Evolutionary conservation across 2,888 invertebrate genomes (phyloP), one percentile per base, ranked within the genome.

Genomic region (Timema podura): DNA sequence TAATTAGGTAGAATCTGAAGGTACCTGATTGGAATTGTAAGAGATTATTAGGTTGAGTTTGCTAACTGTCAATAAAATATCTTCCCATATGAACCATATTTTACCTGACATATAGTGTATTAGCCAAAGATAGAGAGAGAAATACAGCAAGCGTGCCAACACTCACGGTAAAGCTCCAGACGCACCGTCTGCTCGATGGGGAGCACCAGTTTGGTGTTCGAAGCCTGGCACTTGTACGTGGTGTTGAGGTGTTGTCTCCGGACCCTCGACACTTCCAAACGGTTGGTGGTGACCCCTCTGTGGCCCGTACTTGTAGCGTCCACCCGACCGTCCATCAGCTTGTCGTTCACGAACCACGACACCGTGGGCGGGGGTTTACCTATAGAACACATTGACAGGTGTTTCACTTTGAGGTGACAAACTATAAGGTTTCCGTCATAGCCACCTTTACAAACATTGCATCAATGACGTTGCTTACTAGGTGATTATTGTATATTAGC

Each of bases 161-260:
- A 90, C 93, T 90, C 82, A 94, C 94, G 83, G 79, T 92, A 87
- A 85, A 95, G 88, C 81, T 94, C 93, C 76, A 94, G 85, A 76
- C 91, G 86, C 76, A 94, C 91, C 74, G 89, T 90, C 80, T 91
- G 90, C 81, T 94, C 93, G 70, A 90, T 87, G 1, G 95, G 93
- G 79, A 90, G 88, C 80, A 91, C 92, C 73, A 94, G 87, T 80
- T 93, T 91, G 64, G 94, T 94, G 80, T 95, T 95, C 71, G 91
- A 89, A 11, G 94, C 94, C 81, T 92, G 89, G 80, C 95, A 95
- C 80, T 91, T 92, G 84, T 91, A 94, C 48, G 92, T 92, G 57
- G 92, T 91, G 81, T 94, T 93, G 71, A 93, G 85, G 76, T 93
- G 90, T 73, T 87, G 88, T 75, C 94, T 85, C 75, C 86, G 88